A percentile compares a stretch with the other conserved stretches of the same genome.
These are phyloP conservation scores for Polydrusus pterygomalis DNA, from an alignment of 2,888 invertebrate genomes.

Conservation along the genomic window DNA sequence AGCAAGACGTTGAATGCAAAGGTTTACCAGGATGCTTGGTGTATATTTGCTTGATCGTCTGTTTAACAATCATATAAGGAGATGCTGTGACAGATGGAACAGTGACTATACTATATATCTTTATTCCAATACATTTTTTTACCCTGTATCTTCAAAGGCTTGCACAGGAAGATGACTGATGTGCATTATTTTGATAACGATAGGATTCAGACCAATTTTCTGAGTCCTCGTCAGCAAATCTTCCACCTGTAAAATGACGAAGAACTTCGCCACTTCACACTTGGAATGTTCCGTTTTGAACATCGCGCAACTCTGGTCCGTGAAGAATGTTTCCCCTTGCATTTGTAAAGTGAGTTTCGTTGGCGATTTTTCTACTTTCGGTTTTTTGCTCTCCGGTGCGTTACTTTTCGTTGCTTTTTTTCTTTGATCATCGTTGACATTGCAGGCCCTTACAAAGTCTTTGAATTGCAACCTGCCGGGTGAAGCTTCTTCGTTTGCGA, in stretches of 20 bases:
- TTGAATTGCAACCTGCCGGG: slow-evolving; percentile 43
- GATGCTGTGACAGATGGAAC: too few species aligned
- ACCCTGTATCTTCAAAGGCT: slow-evolving; percentile 53
- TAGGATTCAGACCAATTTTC: slow-evolving; percentile 60
- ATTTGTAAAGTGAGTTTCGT: slow-evolving; percentile 46
- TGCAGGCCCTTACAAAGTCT: slow-evolving; percentile 51
- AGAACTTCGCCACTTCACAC: slow-evolving; percentile 47
- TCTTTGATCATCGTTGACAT: slow-evolving; percentile 16
- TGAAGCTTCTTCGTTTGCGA: slow-evolving; percentile 21
- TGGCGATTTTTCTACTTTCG: slow-evolving; percentile 34
- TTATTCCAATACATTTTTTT: not conserved
- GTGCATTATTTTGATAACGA: slow-evolving; percentile 61
- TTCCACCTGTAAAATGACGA: slow-evolving; percentile 54
- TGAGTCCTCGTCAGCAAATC: slow-evolving; percentile 59
- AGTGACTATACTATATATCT: too few species aligned
- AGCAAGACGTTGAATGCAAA: too few species aligned
- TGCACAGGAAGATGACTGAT: slow-evolving; percentile 59
- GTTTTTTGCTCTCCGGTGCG: slow-evolving; percentile 22
- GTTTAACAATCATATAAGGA: too few species aligned
- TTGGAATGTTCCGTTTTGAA: slow-evolving; percentile 47
- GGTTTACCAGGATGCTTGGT: too few species aligned
- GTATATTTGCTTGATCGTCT: too few species aligned
- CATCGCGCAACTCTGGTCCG: slow-evolving; percentile 53
- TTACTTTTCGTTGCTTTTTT: slow-evolving; percentile 29
- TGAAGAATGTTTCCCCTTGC: slow-evolving; percentile 61